phyloP scores from a whole-genome alignment of 2,888 invertebrate species.

The Dasysyrphus tricinctus region DNA sequence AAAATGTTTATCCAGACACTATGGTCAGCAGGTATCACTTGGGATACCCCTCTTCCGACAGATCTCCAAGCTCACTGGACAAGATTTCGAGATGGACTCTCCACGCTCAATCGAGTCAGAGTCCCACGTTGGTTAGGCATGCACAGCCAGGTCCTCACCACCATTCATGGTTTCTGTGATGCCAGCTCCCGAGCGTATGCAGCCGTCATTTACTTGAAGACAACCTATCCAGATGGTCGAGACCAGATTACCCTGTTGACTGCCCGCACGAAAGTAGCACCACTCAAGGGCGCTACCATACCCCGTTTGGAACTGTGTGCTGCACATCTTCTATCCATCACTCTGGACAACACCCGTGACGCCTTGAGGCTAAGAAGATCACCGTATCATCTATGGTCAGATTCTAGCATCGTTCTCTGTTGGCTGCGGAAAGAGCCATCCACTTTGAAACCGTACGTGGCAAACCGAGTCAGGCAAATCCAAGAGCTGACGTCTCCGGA shows the following conservation, averaged over 20 bases:
- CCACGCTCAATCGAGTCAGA: neutral
- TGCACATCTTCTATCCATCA: conserved; percentile 2
- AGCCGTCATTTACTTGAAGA: neutral
- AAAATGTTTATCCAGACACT: too few species aligned
- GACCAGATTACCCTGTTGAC: neutral
- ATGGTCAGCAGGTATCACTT: neutral
- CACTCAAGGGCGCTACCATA: conserved; percentile 25
- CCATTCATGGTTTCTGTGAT: too few species aligned
- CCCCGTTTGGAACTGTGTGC: conserved; percentile 35
- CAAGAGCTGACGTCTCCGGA: conserved; percentile 33
- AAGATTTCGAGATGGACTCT: neutral
- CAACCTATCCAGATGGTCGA: neutral
- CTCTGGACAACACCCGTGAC: neutral
- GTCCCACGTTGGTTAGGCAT: neutral
- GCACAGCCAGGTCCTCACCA: neutral
- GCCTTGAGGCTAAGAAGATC: neutral
- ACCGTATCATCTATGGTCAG: conserved; percentile 9
- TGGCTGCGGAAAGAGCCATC: conserved; percentile 27
- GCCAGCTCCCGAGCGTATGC: neutral
- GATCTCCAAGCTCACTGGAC: neutral
- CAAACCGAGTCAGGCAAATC: conserved; percentile 27
- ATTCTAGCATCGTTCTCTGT: too few species aligned
- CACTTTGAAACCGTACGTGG: neutral
- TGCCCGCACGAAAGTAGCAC: conserved; percentile 32
- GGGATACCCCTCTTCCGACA: neutral